A percentile compares a stretch with the other conserved stretches of the same genome.
Evolutionary conservation across 2,797 vertebrate genomes (phyloP).

Genomic region (Hirundo rustica): DNA sequence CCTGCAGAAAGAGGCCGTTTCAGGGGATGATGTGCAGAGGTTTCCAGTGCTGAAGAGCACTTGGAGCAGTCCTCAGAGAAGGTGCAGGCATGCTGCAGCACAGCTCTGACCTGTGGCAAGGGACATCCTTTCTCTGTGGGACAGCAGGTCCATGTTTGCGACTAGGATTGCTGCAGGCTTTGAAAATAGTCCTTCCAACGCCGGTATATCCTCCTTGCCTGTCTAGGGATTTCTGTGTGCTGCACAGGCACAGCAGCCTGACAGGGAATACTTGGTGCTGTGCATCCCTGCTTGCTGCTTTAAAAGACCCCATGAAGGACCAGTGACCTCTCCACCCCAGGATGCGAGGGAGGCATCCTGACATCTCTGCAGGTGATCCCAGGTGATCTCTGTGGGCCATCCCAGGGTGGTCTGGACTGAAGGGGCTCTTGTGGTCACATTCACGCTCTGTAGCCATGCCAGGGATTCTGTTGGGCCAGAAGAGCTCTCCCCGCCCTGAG

Average conservation of each 20-base stretch:
- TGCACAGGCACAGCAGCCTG: fast-evolving
- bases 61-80: neutral
- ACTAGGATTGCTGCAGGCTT: neutral
- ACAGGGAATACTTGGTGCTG: fast-evolving
- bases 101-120: fast-evolving
- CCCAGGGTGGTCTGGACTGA: neutral
- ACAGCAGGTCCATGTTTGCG: fast-evolving
- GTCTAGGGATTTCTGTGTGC: fast-evolving
- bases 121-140: neutral
- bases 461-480: neutral
- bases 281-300: neutral
- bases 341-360: fast-evolving
- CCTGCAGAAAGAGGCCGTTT: fast-evolving
- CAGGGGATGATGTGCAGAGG: neutral
- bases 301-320: no score
- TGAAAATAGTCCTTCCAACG: fast-evolving
- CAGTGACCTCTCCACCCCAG: fast-evolving
- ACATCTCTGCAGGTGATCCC: neutral
- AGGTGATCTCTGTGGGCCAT: no score
- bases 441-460: fast-evolving
- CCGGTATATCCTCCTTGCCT: neutral
- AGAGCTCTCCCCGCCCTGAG: fast-evolving
- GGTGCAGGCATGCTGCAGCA: neutral
- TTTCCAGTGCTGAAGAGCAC: fast-evolving
- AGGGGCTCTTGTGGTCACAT: fast-evolving